Evolutionary conservation across 2,113 vertebrate species (phyloP), one percentile per base, ranked within the genome.

Genomic region (Lepidothrix coronata): DNA sequence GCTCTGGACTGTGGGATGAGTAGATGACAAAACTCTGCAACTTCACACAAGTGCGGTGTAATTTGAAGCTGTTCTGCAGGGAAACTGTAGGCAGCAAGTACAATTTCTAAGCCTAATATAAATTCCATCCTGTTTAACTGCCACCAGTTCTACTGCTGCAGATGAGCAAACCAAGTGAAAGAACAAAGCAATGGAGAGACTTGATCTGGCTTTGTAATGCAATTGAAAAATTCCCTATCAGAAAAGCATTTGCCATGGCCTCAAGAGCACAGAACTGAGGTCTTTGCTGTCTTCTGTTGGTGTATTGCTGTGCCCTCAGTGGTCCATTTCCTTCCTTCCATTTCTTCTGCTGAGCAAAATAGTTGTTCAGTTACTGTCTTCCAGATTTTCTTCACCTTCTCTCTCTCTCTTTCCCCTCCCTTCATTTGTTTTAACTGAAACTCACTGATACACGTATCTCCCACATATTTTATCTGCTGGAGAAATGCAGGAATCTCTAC

Each of bases 101-200:
- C 31, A 31, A 28, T 86, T 78, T 74, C 65, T 74, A 67, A 93
- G 73, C 88, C 72, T 86, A 59, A 63, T 91, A 67, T 12, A 77
- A 95, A 95, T 92, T 95, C 91, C 67, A 63, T 88, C 75, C 72
- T 55, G 13, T 88, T 90, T 90, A 63, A 84, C 75, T 77, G 55
- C 88, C 72, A 39, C 80, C 65, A 41, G 35, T 75, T 82, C 88
- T 90, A n/a, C 88, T 77, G 79, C 82, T 71, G 52, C 90, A 78
- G 48, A 91, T 88, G n/a, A 77, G 59, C 63, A 89, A 89, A 73
- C 39, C 27, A n/a, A 85, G 51, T 18, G 58, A 72, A 88, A 73
- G 87, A 96, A 77, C 46, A 96, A 88, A 96, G 83, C 41, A 43
- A 30, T 3, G 15, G 49, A 66, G 86, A 48, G 48, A 84, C 59